Percentiles rank a stretch among this genome's conserved stretches.
phyloP scores from a whole-genome alignment of 1,140 invertebrate species.

The Saccostrea cuccullata region DNA sequence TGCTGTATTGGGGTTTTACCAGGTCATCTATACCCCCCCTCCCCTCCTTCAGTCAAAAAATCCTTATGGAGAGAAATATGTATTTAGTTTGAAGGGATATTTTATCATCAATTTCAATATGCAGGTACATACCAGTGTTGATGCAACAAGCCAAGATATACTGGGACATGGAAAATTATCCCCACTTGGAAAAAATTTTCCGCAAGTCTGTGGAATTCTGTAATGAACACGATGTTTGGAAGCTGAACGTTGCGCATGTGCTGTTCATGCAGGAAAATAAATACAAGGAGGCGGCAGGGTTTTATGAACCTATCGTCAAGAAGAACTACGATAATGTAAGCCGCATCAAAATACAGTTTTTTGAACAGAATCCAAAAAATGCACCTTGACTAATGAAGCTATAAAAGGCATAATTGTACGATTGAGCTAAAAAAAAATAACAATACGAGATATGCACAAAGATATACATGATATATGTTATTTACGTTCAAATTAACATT shows the following conservation, averaged over 20 bases:
- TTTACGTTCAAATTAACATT: no score
- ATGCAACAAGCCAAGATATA: conserved; percentile 99
- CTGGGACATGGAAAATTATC: conserved; percentile 98
- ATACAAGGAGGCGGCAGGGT: conserved; percentile 97
- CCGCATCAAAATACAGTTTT: conserved; percentile 20
- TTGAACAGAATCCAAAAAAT: neutral
- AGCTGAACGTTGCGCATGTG: conserved; percentile 98
- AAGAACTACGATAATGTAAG: conserved; percentile 94
- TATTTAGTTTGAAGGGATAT: no score
- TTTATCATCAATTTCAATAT: conserved; percentile 26
- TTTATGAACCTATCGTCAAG: conserved; percentile 99
- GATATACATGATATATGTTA: no score
- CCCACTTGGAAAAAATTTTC: conserved; percentile 83
- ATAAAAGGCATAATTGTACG: no score
- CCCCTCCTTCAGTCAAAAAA: no score
- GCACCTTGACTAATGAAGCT: no score
- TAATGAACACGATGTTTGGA: conserved; percentile 97
- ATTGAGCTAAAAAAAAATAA: no score
- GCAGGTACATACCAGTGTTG: conserved; percentile 90
- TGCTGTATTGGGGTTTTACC: no score
- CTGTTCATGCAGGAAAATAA: conserved; percentile 99
- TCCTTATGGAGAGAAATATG: no score
- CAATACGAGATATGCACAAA: no score
- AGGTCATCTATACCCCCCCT: no score
- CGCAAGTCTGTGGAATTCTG: conserved; percentile 98